These are phyloP conservation scores for Platichthys stellatus DNA, from an alignment of 2,113 vertebrate genomes.

Conservation along the genomic window DNA sequence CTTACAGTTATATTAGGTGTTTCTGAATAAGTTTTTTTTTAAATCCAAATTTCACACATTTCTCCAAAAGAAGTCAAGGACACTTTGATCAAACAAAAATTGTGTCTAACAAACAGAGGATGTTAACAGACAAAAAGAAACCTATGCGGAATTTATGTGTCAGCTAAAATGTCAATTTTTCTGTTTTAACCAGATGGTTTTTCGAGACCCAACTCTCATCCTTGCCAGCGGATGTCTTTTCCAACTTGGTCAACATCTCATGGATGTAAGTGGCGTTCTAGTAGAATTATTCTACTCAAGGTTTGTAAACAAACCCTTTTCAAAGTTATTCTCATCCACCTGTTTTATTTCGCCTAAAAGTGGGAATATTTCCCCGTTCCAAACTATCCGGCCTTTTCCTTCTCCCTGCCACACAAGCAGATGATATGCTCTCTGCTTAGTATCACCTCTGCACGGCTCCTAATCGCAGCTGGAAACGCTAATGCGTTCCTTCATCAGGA, in stretches of 20 bases:
- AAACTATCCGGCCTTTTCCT: slow-evolving; percentile 16
- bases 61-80: neutral
- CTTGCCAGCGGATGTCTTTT: slow-evolving; percentile 87
- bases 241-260: slow-evolving; percentile 91
- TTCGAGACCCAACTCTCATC: slow-evolving; percentile 89
- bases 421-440: slow-evolving; percentile 67
- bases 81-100: neutral
- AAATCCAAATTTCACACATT: too few relatives aligned
- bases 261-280: slow-evolving; percentile 88
- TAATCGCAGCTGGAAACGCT: slow-evolving; percentile 68
- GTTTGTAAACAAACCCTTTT: neutral
- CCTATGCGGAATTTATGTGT: neutral
- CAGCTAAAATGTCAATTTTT: slow-evolving; percentile 1
- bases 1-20: too few relatives aligned
- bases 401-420: slow-evolving; percentile 42
- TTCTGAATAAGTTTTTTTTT: too few relatives aligned
- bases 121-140: neutral
- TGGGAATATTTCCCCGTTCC: slow-evolving; percentile 7
- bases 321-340: slow-evolving; percentile 36
- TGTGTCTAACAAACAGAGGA: neutral
- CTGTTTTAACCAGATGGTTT: slow-evolving; percentile 84
- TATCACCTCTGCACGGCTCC: slow-evolving; percentile 49
- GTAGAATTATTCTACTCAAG: neutral
- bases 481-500: slow-evolving; percentile 66
- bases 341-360: slow-evolving; percentile 31